A percentile compares a stretch with the other conserved stretches of the same genome.
Conservation (phyloP, 2,113 vertebrate species). For the Mandrillus leucophaeus region DNA sequence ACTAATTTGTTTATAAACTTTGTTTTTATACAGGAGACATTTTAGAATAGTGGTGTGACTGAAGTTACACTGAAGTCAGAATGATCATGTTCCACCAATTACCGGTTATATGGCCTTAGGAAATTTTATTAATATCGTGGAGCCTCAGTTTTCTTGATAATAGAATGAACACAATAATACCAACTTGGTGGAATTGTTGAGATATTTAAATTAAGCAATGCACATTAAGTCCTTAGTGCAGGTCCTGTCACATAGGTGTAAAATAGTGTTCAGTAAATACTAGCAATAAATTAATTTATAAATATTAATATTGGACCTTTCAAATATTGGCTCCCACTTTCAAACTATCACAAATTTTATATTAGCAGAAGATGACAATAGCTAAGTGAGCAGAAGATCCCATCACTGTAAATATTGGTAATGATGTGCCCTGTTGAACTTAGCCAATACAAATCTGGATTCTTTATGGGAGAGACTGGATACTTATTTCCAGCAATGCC, state of each 20-base stretch:
- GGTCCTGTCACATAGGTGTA: background rate
- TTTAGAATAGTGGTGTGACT: background rate
- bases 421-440: background rate
- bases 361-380: background rate
- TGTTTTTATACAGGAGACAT: background rate
- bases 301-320: background rate
- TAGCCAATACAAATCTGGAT: background rate
- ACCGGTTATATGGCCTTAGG: background rate
- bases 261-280: background rate
- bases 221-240: background rate
- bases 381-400: background rate
- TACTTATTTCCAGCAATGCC: background rate
- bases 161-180: background rate
- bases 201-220: background rate
- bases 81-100: background rate
- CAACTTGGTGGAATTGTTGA: background rate
- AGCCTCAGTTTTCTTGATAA: background rate
- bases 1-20: constrained; percentile 22
- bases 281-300: background rate
- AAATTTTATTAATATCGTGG: background rate
- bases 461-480: background rate
- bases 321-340: background rate
- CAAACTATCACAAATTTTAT: background rate
- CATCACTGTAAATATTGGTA: background rate
- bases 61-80: background rate